These are phyloP conservation scores for Drosophila formosana DNA, from an alignment of 2,888 invertebrate species.

Conservation along the genomic window DNA sequence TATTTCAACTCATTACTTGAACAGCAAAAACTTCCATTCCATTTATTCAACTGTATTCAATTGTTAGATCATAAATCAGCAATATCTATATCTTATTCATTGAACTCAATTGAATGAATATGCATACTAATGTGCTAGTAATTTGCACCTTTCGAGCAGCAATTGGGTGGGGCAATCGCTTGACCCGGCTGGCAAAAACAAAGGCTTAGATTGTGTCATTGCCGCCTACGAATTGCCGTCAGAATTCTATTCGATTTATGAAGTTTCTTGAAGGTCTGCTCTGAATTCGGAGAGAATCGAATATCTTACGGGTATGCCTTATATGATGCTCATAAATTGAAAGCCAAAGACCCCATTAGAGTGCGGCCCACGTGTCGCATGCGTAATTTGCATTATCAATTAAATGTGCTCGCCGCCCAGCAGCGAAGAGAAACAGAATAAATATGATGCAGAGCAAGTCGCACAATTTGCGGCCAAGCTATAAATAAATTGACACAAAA, in stretches of 20 bases:
- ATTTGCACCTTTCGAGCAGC: constrained; percentile 13
- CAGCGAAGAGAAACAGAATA: background rate
- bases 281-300: constrained; percentile 8
- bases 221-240: constrained; percentile 6
- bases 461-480: constrained; percentile 25
- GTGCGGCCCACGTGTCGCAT: constrained; percentile 45
- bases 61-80: background rate
- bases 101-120: constrained; percentile 21
- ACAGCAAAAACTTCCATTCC: too few species aligned
- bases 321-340: constrained; percentile 18
- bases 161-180: constrained; percentile 44
- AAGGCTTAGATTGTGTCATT: constrained; percentile 31
- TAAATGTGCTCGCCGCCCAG: constrained; percentile 1
- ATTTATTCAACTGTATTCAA: too few species aligned
- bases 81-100: constrained; percentile 4
- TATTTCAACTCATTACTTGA: too few species aligned
- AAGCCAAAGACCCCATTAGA: constrained; percentile 21
- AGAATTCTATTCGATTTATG: constrained; percentile 15
- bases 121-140: constrained; percentile 6
- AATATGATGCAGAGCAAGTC: constrained; percentile 4
- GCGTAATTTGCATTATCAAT: constrained; percentile 32
- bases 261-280: constrained; percentile 15
- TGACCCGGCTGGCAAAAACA: constrained; percentile 40
- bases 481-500: constrained; percentile 50
- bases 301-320: constrained; percentile 16